Conservation (phyloP, 2,888 invertebrate genomes). For the Girardia tigrina region DNA sequence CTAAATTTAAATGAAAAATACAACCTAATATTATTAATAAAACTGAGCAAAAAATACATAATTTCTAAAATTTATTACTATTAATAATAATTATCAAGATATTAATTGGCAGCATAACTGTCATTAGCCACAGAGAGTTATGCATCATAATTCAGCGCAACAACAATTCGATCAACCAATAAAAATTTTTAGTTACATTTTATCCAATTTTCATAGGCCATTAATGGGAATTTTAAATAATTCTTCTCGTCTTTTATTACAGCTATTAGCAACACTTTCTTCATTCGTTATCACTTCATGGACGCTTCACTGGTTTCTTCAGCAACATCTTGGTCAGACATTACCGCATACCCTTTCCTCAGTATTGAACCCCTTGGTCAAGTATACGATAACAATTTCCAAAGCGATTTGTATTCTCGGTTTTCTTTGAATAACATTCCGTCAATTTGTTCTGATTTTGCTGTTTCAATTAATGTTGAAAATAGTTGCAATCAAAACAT, state of each 20-base stretch:
- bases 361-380: neutral
- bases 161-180: neutral
- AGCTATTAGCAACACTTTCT: neutral
- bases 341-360: neutral
- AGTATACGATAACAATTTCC: neutral
- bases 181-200: neutral
- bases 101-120: neutral
- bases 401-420: neutral
- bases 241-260: neutral
- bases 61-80: too few relatives aligned
- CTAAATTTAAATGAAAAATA: too few relatives aligned
- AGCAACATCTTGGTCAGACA: neutral
- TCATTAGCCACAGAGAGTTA: neutral
- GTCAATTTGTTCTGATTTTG: conserved; percentile 14
- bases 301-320: neutral
- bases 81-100: neutral
- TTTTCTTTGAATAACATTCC: conserved; percentile 8
- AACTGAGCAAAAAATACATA: too few relatives aligned
- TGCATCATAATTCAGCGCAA: neutral
- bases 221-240: neutral
- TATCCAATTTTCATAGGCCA: neutral
- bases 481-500: neutral
- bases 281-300: neutral
- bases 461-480: conserved; percentile 4
- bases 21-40: too few relatives aligned